Base-by-base conservation (phyloP, 2,888 invertebrate genomes). In the Iphiclides podalirius region DNA sequence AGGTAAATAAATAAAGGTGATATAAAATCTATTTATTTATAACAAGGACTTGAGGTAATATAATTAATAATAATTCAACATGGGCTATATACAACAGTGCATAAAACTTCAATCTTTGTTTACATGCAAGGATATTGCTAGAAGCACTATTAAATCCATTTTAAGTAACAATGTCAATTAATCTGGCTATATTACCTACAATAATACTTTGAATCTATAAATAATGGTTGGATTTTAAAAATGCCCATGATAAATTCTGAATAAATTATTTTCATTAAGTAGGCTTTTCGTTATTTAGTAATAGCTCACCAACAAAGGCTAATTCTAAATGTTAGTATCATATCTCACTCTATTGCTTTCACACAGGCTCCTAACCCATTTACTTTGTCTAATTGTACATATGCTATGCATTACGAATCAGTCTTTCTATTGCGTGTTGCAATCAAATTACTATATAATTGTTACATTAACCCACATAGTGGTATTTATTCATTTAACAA, bases 381-480 rank as follows among this genome's bases (percentile, higher is more conserved):
- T 23, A 14, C 13, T 35, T 44, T 52, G 33, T 52, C 57, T 59
- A 55, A 57, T 62, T 58, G 53, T 55, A 59, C 61, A 68, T 59
- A 63, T 67, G 64, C 62, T 63, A 62, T 57, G 62, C 61, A 60
- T 64, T 67, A 70, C 63, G 61, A 67, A 71, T 85, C 85, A 85
- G 85, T 85, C 84, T 85, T 79, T 67, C 66, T 72, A 63, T 61
- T 61, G 62, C 61, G 70, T 67, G 67, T 68, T 65, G 54, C 70
- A 70, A 70, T 67, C 69, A 68, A 78, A 71, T 65, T 54, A 61
- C 62, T 63, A 60, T 57, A 61, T 35, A 49, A 52, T 37, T 47
- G 49, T 52, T 37, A 53, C 15, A 39, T 31, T 52, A 41, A 51
- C 50, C 43, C 54, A 53, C 55, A 41, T 51, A 48, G 53, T 55